These are phyloP conservation scores for Tursiops truncatus DNA, from an alignment of 2,113 vertebrate genomes.

Conservation along the genomic window DNA sequence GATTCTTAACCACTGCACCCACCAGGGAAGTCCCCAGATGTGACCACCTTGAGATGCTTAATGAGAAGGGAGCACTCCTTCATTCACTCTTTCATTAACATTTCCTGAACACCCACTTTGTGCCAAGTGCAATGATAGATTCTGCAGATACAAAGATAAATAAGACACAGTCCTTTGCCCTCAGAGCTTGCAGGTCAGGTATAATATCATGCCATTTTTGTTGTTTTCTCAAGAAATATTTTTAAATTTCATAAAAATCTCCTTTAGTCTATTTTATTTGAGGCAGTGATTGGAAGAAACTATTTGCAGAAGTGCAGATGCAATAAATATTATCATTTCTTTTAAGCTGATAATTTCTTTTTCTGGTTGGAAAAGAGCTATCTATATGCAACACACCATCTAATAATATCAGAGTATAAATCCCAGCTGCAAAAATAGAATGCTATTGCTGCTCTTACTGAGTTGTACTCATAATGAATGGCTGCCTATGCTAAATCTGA, in stretches of 20 bases:
- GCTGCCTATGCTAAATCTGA: slow-evolving; percentile 85
- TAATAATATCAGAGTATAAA: slow-evolving; percentile 75
- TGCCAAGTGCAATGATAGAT: background rate
- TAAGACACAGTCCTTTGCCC: background rate
- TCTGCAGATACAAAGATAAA: slow-evolving; percentile 15
- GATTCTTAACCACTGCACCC: too few relatives aligned
- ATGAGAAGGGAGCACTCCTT: background rate
- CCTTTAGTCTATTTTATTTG: slow-evolving; percentile 31
- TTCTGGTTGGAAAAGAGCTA: slow-evolving; percentile 29
- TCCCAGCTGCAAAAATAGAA: slow-evolving; percentile 84
- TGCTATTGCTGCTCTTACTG: slow-evolving; percentile 79
- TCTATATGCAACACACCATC: slow-evolving; percentile 11
- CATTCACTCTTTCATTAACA: background rate
- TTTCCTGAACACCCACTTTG: slow-evolving; percentile 21
- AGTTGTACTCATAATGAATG: slow-evolving; percentile 83
- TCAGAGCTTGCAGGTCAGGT: background rate
- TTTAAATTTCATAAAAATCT: slow-evolving; percentile 34
- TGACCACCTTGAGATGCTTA: background rate
- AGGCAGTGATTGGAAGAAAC: slow-evolving; percentile 18
- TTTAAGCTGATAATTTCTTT: slow-evolving; percentile 51
- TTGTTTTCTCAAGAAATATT: slow-evolving; percentile 13
- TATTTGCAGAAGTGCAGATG: background rate
- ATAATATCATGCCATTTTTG: background rate
- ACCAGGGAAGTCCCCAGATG: too few relatives aligned
- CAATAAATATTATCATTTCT: slow-evolving; percentile 41